Percentiles rank a stretch among this genome's conserved stretches.
phyloP scores from a whole-genome alignment of 2,888 invertebrate genomes.

The Tipula unca region DNA sequence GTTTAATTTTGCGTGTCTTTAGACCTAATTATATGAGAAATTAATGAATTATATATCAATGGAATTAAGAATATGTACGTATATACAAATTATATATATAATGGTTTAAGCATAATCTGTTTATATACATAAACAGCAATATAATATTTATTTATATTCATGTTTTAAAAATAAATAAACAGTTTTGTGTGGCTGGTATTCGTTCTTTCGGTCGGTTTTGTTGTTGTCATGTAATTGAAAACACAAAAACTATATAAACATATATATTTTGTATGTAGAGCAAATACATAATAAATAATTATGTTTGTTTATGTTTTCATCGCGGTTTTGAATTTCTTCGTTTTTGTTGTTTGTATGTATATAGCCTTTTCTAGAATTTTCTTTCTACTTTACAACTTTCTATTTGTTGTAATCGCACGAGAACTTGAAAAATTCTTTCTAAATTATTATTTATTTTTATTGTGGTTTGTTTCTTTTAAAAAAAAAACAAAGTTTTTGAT shows the following conservation, averaged over 20 bases:
- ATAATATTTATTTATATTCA: neutral
- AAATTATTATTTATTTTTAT: neutral
- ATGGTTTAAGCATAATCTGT: too few relatives aligned
- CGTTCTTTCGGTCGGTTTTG: neutral
- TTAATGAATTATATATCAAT: too few relatives aligned
- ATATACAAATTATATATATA: too few relatives aligned
- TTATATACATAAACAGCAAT: neutral
- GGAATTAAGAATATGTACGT: too few relatives aligned
- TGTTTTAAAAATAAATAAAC: neutral
- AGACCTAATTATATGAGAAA: too few relatives aligned
- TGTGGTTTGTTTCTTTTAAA: neutral
- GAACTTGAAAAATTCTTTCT: neutral
- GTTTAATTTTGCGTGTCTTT: too few relatives aligned
- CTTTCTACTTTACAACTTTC: neutral
- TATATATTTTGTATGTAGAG: neutral
- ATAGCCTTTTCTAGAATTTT: neutral
- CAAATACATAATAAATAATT: neutral
- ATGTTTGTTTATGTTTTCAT: neutral
- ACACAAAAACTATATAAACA: neutral
- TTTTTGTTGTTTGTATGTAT: neutral
- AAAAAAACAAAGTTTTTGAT: neutral
- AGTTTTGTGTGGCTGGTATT: neutral
- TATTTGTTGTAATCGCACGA: neutral
- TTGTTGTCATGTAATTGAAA: neutral
- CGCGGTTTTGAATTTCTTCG: neutral